Evolutionary conservation across 2,797 vertebrate species (phyloP).

Genomic region (Eupleurogrammus muticus): DNA sequence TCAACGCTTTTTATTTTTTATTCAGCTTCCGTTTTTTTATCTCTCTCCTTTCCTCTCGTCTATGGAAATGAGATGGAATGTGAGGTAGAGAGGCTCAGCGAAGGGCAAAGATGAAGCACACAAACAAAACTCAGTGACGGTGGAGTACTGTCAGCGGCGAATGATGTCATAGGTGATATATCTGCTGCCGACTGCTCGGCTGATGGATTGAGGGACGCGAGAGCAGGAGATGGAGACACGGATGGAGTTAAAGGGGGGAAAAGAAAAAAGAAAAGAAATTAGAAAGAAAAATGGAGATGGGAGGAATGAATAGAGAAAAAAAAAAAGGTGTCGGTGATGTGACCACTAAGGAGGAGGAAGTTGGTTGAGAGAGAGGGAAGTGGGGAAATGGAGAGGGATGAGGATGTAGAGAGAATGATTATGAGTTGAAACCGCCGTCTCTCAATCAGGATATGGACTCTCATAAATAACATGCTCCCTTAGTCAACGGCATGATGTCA

Average conservation of each 20-base stretch:
- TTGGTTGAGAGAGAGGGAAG: not conserved
- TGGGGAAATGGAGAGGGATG: not conserved
- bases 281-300: not conserved
- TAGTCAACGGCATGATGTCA: conserved; percentile 65
- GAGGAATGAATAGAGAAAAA: no score
- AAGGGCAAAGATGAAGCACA: conserved; percentile 27
- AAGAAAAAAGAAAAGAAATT: not conserved
- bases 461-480: conserved; percentile 71
- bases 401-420: conserved; percentile 44
- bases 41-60: conserved; percentile 15
- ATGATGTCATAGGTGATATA: conserved; percentile 64
- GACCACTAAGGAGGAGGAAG: conserved; percentile 8
- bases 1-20: conserved; percentile 35
- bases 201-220: conserved; percentile 40
- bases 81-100: conserved; percentile 24
- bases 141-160: conserved; percentile 20
- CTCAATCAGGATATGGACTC: conserved; percentile 76
- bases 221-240: conserved; percentile 19
- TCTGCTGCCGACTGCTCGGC: conserved; percentile 48
- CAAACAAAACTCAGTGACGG: conserved; percentile 27
- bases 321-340: conserved; percentile 15
- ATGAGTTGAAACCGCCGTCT: conserved; percentile 62
- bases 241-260: not conserved
- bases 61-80: conserved; percentile 31
- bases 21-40: conserved; percentile 11